Evolutionary conservation across 2,113 vertebrate species (phyloP), one percentile per base, ranked within the genome.

Genomic region (Stigmatopora argus): DNA sequence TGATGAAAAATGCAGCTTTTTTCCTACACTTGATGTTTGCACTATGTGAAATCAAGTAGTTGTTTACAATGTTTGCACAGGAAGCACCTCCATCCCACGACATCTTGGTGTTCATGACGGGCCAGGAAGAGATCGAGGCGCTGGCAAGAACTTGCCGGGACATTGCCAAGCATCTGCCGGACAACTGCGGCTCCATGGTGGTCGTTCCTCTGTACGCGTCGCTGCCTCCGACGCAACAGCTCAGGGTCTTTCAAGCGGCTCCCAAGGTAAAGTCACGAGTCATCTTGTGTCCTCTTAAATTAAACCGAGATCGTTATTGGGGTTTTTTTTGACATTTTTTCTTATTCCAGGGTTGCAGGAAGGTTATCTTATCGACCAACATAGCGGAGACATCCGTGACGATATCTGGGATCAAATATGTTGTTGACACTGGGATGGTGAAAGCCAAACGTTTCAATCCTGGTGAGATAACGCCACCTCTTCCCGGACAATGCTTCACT

Each of bases 371-470:
- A 58, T 94, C 96, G 13, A 99, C 97, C 84, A 99, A 99, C 89
- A 95, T 99, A 0, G 95, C 97, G 0, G 97, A 99, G 85, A 99
- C 95, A 3, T 98, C 97, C 13, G 91, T 99, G 73, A 99, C 97
- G 65, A 98, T 99, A 71, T 77, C 94, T 0, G 94, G 96, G 64
- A 97, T 99, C 72, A 98, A 98, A 86, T 95, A 90, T 0, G 93
- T 99, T 67, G 90, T 99, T 48, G 97, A 99, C 87, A 96, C 95
- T 0, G 97, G 97, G 80, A 97, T 99, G 95, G 96, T 99, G 66
- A 99, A 99, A 88, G 95, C 96, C 67, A 99, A 98, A 87, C 93
- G 92, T 55, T 99, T 94, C 88, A 97, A 85, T 69, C 95, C 97
- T 52, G 96, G 97, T 99, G 76, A 92, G 90, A 73, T 0, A 1